Base-by-base conservation (phyloP, 2,888 invertebrate species). In the Trachelus tabidus region DNA sequence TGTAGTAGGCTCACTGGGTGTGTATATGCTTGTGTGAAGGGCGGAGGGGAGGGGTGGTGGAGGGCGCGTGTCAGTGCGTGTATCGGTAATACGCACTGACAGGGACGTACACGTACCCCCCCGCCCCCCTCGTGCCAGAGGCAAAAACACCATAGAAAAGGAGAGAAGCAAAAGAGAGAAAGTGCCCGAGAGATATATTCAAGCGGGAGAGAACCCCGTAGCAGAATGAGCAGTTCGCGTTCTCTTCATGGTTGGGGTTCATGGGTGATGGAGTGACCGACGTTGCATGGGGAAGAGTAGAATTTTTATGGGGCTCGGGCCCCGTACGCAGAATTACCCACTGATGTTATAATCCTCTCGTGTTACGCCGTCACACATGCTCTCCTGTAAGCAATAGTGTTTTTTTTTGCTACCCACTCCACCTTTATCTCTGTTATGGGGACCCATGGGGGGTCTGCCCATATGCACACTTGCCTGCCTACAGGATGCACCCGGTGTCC, bases 301-400 rank as follows among this genome's bases (percentile, higher is more conserved):
- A 56, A 56, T 56, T 56, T 56, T 56, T 56, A 56, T 56, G 71
- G 71, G 33, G 33, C 71, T 34, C 71, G 71, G 71, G 71, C 74
- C 79, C 76, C 82, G 69, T 80, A 82, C 82, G 78, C 83, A 84
- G 87, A 89, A 90, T 90, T 89, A 89, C 87, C 89, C 90, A 89
- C 90, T 90, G 91, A 91, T 91, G 90, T 90, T 91, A 91, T 91
- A 91, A 91, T 91, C 91, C 90, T 91, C 90, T 91, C 89, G 88
- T 88, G 90, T 90, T 90, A 89, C 90, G 89, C 88, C 87, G 86
- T 88, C 88, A 87, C 90, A 89, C 90, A 90, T 88, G 89, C 89
- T 84, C 82, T 81, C 82, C 84, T 84, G 87, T 87, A 89, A 87
- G 88, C 89, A 89, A 89, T 89, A 87, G 86, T 84, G 86, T 85